A percentile compares a stretch with the other conserved stretches of the same genome.
Evolutionary conservation across 1,140 invertebrate species (phyloP).

Genomic region (Drosophila parvula): DNA sequence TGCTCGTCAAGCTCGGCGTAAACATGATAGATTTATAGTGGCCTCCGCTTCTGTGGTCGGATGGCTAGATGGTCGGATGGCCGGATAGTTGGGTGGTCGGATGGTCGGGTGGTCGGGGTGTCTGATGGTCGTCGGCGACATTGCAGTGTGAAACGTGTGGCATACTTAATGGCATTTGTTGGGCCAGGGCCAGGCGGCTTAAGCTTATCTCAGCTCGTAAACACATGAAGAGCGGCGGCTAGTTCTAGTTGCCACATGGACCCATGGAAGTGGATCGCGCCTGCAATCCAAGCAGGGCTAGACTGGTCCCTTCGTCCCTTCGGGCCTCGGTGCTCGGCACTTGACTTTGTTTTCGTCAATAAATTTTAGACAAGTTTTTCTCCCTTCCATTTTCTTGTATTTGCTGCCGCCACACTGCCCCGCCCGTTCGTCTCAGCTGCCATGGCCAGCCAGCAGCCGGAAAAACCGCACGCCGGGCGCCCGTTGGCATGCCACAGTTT

Average conservation of each 20-base stretch:
- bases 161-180: constrained; percentile 64
- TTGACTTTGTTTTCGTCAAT: constrained; percentile 79
- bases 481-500: constrained; percentile 69
- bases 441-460: constrained; percentile 35
- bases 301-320: neutral
- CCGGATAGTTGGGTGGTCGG: neutral
- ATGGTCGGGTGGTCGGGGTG: neutral
- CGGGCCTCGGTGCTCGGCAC: constrained; percentile 49
- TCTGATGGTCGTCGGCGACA: constrained; percentile 46
- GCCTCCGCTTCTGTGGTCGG: constrained; percentile 46
- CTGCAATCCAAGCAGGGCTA: constrained; percentile 56
- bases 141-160: constrained; percentile 66
- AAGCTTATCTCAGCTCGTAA: constrained; percentile 75
- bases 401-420: constrained; percentile 15
- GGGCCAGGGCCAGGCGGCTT: constrained; percentile 35
- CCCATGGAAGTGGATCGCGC: constrained; percentile 22
- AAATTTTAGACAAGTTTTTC: constrained; percentile 68
- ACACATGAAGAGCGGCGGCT: constrained; percentile 55
- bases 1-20: constrained; percentile 74
- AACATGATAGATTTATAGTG: constrained; percentile 81
- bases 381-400: constrained; percentile 12
- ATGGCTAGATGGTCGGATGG: constrained; percentile 19
- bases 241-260: constrained; percentile 40
- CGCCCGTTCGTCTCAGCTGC: constrained; percentile 40
- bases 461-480: constrained; percentile 66